Evolutionary conservation across 2,888 invertebrate species (phyloP), one percentile per base, ranked within the genome.

Genomic region (Drosophila paramelanica): DNA sequence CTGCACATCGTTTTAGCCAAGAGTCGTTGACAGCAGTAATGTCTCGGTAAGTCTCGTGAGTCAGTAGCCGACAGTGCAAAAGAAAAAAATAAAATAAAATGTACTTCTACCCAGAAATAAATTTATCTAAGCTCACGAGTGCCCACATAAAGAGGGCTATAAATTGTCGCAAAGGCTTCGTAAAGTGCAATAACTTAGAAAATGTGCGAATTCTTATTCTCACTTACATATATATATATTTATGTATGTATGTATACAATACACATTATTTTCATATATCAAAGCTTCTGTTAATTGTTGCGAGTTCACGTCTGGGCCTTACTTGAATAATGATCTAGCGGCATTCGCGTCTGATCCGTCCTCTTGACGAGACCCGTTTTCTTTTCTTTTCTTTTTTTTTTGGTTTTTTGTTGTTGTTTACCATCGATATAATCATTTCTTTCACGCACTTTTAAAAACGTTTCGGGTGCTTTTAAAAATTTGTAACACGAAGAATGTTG

Each of bases 21-120:
- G 66, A 80, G 85, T 82, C 88, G 82, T 84, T 87, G 86, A 82
- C 86, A 82, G 82, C 75, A 67, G 60, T 57, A 66, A 69, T 59
- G 71, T 57, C 71, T 72, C 61, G 73, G 52, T 65, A 60, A 72
- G 52, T 56, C 49, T 49, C 43, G 62, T 85, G 85, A 85, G 72
- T 82, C 80, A 82, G 64, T 67, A 20, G 65, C 47, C 42, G 52
- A 58, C 60, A 65, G 53, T 13, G 53, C 14, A 14, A 58, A 47
- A 43, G 38, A 56, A 25, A 58, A 38, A 55, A 39, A n/a, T n/a
- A n/a, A n/a, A n/a, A n/a, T n/a, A n/a, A 45, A 33, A 38, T 36
- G 17, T 53, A 51, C 36, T 43, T 33, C 56, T 56, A 45, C 52
- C 64, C 64, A 56, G 51, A 58, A 42, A 67, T 62, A 75, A 57